phyloP scores from a whole-genome alignment of 1,140 invertebrate species.

The Drosophila bifasciata region DNA sequence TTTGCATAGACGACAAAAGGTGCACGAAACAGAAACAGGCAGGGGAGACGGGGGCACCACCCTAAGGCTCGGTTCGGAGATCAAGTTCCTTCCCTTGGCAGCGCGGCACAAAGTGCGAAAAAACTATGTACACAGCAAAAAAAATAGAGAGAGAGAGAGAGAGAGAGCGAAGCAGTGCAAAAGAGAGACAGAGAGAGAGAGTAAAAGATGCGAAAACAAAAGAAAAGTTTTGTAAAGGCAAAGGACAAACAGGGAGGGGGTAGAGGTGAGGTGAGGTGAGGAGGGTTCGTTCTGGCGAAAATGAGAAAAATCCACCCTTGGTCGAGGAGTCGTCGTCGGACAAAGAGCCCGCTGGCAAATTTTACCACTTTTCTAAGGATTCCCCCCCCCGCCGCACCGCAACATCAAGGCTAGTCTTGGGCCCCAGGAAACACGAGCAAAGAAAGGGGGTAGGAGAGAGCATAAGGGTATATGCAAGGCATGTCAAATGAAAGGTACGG shows the following conservation, averaged over 20 bases:
- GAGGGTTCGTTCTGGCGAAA: constrained; percentile 36
- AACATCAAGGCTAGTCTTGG: constrained; percentile 58
- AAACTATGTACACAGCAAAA: constrained; percentile 26
- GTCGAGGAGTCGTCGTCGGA: constrained; percentile 17
- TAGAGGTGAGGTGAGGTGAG: constrained; percentile 7
- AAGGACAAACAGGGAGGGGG: constrained; percentile 11
- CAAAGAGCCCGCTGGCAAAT: constrained; percentile 62
- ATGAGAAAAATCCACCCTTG: constrained; percentile 67
- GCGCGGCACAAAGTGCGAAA: constrained; percentile 30
- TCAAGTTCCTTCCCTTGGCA: constrained; percentile 38
- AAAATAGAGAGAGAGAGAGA: constrained; percentile 12
- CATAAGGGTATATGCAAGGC: constrained; percentile 7
- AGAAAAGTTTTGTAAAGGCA: constrained; percentile 53
- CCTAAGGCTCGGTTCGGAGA: not conserved
- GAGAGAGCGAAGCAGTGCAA: constrained; percentile 19
- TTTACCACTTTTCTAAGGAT: constrained; percentile 81
- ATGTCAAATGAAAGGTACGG: no score
- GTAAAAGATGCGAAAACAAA: constrained; percentile 53
- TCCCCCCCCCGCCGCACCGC: constrained; percentile 29
- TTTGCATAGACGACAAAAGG: constrained; percentile 2
- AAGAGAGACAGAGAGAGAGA: constrained; percentile 28
- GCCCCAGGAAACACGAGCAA: not conserved
- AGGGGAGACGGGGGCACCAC: no score
- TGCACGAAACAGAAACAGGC: no score
- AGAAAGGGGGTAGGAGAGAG: not conserved